phyloP scores from a whole-genome alignment of 2,113 vertebrate species.

The Natator depressus region DNA sequence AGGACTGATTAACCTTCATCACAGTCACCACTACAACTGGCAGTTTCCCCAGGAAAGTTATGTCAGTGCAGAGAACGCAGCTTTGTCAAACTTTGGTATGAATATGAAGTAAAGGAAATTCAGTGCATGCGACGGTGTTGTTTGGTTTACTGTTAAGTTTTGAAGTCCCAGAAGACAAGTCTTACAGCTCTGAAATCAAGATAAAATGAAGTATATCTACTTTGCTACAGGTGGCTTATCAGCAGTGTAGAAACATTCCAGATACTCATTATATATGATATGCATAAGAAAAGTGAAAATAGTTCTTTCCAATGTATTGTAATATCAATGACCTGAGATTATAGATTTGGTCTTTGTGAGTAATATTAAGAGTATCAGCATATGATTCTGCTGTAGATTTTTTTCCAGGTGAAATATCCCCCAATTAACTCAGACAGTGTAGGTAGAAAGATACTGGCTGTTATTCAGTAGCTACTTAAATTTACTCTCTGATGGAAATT shows the following conservation, averaged over 20 bases:
- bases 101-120: not conserved
- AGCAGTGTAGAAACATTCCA: constrained; percentile 43
- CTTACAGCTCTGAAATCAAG: constrained; percentile 42
- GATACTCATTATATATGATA: constrained; percentile 58
- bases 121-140: not conserved
- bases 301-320: constrained; percentile 37
- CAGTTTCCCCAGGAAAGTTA: not conserved
- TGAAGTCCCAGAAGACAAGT: constrained; percentile 6
- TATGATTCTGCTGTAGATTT: not conserved
- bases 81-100: not conserved
- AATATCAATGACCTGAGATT: constrained; percentile 46
- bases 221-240: constrained; percentile 69
- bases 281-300: constrained; percentile 54
- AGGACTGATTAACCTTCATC: fast-evolving
- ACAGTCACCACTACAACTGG: too few species aligned
- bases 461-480: constrained; percentile 28
- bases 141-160: constrained; percentile 18
- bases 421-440: constrained; percentile 63
- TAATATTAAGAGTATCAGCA: not conserved
- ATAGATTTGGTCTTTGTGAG: constrained; percentile 27
- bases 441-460: not conserved
- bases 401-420: constrained; percentile 54
- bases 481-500: constrained; percentile 48
- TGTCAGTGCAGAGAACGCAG: fast-evolving
- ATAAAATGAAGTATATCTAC: constrained; percentile 45